Evolutionary conservation across 2,797 vertebrate genomes (phyloP).

Genomic region (Coregonus sp.): DNA sequence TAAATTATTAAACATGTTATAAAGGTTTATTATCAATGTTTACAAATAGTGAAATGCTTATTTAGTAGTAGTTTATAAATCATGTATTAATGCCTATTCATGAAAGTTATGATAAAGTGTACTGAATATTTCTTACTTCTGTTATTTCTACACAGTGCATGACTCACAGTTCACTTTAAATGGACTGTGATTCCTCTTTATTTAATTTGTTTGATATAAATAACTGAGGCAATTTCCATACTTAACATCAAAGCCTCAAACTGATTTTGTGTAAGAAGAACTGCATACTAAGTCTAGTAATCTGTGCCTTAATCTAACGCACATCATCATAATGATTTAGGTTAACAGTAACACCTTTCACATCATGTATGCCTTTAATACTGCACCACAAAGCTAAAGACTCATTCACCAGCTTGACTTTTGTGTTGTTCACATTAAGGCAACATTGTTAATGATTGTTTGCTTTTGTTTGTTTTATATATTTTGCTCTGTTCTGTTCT

Average conservation of each 20-base stretch:
- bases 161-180: conserved; percentile 1
- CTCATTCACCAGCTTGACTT: conserved; percentile 19
- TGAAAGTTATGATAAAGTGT: not conserved
- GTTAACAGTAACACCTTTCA: not conserved
- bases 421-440: conserved; percentile 28
- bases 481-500: conserved; percentile 68
- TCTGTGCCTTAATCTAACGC: conserved; percentile 10
- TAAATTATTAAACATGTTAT: too few relatives aligned
- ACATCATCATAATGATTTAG: not conserved
- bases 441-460: conserved; percentile 47
- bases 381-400: conserved; percentile 14
- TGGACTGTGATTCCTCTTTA: not conserved
- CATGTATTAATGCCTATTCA: not conserved
- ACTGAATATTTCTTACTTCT: not conserved
- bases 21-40: too few relatives aligned
- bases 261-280: not conserved
- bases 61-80: too few relatives aligned
- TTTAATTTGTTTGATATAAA: not conserved
- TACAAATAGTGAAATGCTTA: too few relatives aligned
- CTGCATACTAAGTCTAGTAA: not conserved
- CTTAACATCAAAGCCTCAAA: not conserved
- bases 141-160: not conserved
- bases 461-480: conserved; percentile 62
- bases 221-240: not conserved
- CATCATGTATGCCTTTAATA: not conserved